Evolutionary conservation across 2,113 vertebrate genomes (phyloP), one percentile per base, ranked within the genome.

Genomic region (Pedetes capensis): DNA sequence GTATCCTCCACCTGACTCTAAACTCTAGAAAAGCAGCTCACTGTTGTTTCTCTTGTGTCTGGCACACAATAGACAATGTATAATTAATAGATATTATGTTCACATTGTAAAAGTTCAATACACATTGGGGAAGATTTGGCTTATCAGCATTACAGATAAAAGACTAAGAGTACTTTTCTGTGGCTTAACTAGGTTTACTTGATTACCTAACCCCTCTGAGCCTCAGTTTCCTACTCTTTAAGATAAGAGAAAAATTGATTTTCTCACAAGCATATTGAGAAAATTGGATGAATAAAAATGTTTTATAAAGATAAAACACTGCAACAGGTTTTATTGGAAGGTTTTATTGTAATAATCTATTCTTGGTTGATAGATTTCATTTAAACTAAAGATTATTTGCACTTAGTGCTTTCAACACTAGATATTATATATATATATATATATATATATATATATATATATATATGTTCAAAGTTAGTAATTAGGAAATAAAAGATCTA

Each of bases 301-400:
- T 16, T 81, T 89, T 90, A 90, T 74, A 51, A 74, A 68, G 17
- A 57, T 11, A 51, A 85, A 80, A 49, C 20, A 44, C 22, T 64
- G 61, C 17, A 91, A 47, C n/a, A n/a, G n/a, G n/a, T n/a, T n/a
- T n/a, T n/a, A n/a, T 37, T 59, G 63, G 47, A 84, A 92, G 27
- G 57, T 89, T 5, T 68, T 89, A 53, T 79, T 85, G 39, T 47
- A 94, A 87, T 88, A n/a, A 75, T 66, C 85, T 66, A 34, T 93
- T 66, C 29, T 64, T 89, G 23, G 69, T 82, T 64, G 27, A 72
- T 93, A 87, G 53, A 93, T 55, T 64, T 34, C 6, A 32, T 88
- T 61, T 51, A 72, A 79, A 34, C 53, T 75, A 59, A 80, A 82
- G 69, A 83, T 81, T 69, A 83, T 83, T 91, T 91, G 25, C 32